Evolutionary conservation across 92 coral and sea anemone genomes (phyloP), one percentile per base, ranked within the genome.

Genomic region (Palythoa grandis): DNA sequence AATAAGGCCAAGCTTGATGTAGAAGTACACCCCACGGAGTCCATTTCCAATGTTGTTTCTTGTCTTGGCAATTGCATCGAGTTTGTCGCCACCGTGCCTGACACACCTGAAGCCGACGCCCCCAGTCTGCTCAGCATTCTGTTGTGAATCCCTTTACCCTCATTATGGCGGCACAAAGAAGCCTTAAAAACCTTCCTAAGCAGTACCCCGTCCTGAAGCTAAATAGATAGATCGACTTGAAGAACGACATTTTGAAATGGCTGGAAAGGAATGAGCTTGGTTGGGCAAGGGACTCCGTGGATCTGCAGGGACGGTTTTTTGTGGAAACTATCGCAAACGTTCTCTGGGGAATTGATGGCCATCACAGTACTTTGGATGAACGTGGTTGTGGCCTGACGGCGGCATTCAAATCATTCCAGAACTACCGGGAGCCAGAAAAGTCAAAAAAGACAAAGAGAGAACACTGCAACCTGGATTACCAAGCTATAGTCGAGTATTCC

Each of bases 191-290:
- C 40, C 47, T 83, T 20, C 87, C 84, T 17, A 20, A 35, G 13
- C 89, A 50, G 70, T 86, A 69, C 70, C 78, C 88, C 58, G 92
- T 68, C 68, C 52, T 78, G 19, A 83, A 68, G 80, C 70, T 35
- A 60, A 88, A 84, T 17, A 54, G 74, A 66, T 87, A 82, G 83
- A 75, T 87, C 38, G 88, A 78, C 38, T 83, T 90, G 37, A 82
- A 90, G 88, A 90, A 90, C 65, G 90, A 90, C 73, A 87, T 90
- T 19, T 78, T 90, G 78, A 83, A 79, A 82, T 87, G 93, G 93
- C 86, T 87, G 82, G 90, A 76, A 78, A 82, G 20, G 82, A 90
- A 90, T 61, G 93, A 87, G 88, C 86, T 90, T 70, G 93, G 93
- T 50, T 89, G 91, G 93, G 74, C 77, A 76, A 82, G 57, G 25